Evolutionary conservation across 2,113 vertebrate species (phyloP), one percentile per base, ranked within the genome.

Genomic region (Polyodon spathula): DNA sequence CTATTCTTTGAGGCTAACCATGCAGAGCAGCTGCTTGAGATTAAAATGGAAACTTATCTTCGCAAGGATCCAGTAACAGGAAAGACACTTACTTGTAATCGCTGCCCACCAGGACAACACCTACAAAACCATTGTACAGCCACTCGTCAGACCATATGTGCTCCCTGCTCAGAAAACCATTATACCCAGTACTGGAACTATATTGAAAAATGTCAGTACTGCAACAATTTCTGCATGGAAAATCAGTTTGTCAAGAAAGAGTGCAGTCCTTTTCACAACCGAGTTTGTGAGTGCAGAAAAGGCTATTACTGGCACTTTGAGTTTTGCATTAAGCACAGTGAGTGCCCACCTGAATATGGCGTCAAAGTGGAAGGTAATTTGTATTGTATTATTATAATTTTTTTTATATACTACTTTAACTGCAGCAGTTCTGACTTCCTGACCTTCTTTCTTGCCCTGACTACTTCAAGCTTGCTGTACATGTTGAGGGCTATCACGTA

Each of bases 101-200:
- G n/a, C 55, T 87, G 86, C 58, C 71, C 61, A 1, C 73, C 82
- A 0, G 85, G 86, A 1, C 64, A 2, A 1, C 55, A 76, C 63
- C 66, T 76, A 76, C n/a, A 11, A 0, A 58, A 54, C 0, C 8
- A 72, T 53, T 88, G 86, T 68, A 81, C 73, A 1, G 44, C 62
- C 41, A 66, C 50, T 42, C 16, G 16, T 1, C 37, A 43, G 40
- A 87, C 84, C 0, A 1, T 43, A 55, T 88, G 86, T 43, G 15
- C 0, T 0, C 8, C 56, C 0, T 88, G 85, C 60, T 60, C 44
- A 1, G 0, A 0, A 0, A 2, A 58, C 0, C 79, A 84, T 46
- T 88, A 60, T 70, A 88, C 85, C 0, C 62, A 77, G 66, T 56
- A 73, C 59, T 84, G 76, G 78, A 82, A 87, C 73, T 84, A 81